These are phyloP conservation scores for Tyto alba DNA, from an alignment of 2,113 vertebrate species.

Conservation along the genomic window DNA sequence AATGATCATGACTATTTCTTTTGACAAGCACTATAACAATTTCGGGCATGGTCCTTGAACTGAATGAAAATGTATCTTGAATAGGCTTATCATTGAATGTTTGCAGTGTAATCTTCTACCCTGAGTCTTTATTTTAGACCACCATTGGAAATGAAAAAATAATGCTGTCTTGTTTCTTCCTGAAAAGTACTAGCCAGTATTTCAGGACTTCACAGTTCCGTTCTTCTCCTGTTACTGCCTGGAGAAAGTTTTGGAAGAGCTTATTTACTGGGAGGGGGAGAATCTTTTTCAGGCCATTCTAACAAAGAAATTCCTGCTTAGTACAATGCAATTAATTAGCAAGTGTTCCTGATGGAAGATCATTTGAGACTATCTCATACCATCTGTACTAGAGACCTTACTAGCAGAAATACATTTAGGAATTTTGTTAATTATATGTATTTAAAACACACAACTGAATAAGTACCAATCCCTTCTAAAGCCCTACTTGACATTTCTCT, in stretches of 20 bases:
- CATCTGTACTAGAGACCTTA: neutral
- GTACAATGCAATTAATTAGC: neutral
- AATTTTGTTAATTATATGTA: neutral
- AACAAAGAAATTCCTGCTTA: neutral
- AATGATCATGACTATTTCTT: constrained; percentile 7
- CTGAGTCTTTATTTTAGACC: neutral
- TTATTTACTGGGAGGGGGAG: neutral
- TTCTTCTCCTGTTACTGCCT: neutral
- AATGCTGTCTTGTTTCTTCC: neutral
- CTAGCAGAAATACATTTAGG: neutral
- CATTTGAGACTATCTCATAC: neutral
- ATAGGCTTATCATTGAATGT: neutral
- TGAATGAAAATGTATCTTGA: neutral
- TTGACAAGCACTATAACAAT: neutral
- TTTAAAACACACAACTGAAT: neutral
- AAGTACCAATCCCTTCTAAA: neutral
- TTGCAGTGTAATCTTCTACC: neutral
- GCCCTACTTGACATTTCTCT: neutral
- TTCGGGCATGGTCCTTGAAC: neutral
- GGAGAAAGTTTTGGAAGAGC: neutral
- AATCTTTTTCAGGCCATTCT: neutral
- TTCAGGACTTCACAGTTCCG: neutral
- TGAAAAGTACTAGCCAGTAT: neutral
- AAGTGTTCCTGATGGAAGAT: neutral
- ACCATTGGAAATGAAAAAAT: neutral